A percentile compares a stretch with the other conserved stretches of the same genome.
Evolutionary conservation across 1,140 invertebrate species (phyloP).

Genomic region (Linepithema humile): DNA sequence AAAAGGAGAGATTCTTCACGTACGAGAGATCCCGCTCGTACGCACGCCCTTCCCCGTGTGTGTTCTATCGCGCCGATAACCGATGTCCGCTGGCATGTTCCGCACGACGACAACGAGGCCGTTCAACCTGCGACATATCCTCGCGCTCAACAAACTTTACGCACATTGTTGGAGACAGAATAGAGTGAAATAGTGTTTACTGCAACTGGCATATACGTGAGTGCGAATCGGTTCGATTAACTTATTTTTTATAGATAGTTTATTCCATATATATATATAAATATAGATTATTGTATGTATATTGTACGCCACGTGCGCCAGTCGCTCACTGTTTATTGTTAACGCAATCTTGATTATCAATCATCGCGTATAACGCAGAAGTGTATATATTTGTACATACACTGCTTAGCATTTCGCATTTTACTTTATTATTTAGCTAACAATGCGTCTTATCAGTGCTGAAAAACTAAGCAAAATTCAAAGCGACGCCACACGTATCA

Average conservation of each 20-base stretch:
- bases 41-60: neutral
- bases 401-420: neutral
- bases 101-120: conserved; percentile 65
- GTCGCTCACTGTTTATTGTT: conserved; percentile 1
- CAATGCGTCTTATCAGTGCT: conserved; percentile 85
- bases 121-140: conserved; percentile 58
- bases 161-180: conserved; percentile 78
- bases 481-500: conserved; percentile 89
- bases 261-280: neutral
- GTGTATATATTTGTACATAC: conserved; percentile 9
- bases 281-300: conserved; percentile 19
- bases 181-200: conserved; percentile 81
- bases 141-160: conserved; percentile 75
- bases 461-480: conserved; percentile 89
- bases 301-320: neutral
- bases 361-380: neutral
- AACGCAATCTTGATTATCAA: neutral
- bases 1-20: neutral
- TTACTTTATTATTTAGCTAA: conserved; percentile 53
- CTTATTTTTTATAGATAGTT: conserved; percentile 34
- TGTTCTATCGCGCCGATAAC: conserved; percentile 30
- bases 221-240: neutral
- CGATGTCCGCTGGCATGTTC: conserved; percentile 70
- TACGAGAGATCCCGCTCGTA: too few species aligned
- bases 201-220: conserved; percentile 17